A percentile compares a stretch with the other conserved stretches of the same genome.
These are phyloP conservation scores for Clunio marinus DNA, from an alignment of 2,888 invertebrate genomes.

Conservation along the genomic window DNA sequence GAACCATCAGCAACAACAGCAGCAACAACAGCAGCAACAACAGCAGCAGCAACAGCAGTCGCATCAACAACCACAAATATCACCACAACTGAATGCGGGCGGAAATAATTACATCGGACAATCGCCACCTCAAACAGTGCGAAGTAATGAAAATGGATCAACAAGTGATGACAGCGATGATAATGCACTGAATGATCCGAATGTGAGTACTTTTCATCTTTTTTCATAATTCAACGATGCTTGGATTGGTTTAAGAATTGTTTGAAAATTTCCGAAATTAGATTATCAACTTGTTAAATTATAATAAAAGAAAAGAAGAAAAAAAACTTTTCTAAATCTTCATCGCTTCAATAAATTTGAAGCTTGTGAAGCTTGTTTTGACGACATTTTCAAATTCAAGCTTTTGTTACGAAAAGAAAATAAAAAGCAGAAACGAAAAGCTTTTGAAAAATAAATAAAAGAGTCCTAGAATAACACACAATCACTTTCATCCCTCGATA, in stretches of 20 bases:
- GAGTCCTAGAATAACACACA: no score
- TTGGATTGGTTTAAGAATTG: no score
- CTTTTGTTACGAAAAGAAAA: no score
- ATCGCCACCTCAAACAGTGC: conserved; percentile 61
- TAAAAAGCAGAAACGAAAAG: neutral
- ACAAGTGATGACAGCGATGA: conserved; percentile 87
- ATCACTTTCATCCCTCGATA: no score
- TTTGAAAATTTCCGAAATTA: neutral
- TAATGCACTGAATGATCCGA: conserved; percentile 58
- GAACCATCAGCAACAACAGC: conserved; percentile 45
- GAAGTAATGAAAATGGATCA: conserved; percentile 59
- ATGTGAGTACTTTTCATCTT: conserved; percentile 23
- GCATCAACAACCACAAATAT: conserved; percentile 51
- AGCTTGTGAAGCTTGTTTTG: no score
- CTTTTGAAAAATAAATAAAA: no score
- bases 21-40: conserved; percentile 46
- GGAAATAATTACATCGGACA: conserved; percentile 45
- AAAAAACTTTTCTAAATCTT: no score
- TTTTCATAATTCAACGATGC: no score
- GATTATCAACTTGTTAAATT: neutral
- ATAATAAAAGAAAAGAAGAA: no score
- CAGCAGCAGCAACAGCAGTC: no score
- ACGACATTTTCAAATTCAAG: no score
- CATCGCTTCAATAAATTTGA: no score
- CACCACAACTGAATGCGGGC: conserved; percentile 41